Evolutionary conservation across 2,888 invertebrate genomes (phyloP).

Genomic region (Ctenicera cuprea): DNA sequence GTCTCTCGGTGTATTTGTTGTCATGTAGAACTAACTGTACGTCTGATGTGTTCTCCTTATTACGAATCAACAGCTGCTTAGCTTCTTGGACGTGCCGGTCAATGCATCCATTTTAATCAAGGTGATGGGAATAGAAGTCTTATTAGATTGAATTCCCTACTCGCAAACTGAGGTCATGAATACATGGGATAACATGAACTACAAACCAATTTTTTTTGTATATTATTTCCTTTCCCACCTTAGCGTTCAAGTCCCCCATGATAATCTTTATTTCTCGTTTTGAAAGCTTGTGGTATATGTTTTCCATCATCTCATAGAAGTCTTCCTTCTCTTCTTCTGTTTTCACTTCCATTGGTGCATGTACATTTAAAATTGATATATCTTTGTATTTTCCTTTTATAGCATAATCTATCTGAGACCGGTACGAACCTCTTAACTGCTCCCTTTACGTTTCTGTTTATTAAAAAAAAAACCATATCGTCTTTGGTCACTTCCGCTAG

Average conservation of each 20-base stretch:
- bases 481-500: background rate
- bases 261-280: background rate
- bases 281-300: background rate
- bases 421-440: background rate
- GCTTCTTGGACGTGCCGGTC: too few relatives aligned
- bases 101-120: too few relatives aligned
- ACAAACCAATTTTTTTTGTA: too few relatives aligned
- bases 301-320: background rate
- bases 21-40: too few relatives aligned
- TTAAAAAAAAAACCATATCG: background rate
- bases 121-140: too few relatives aligned
- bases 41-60: too few relatives aligned
- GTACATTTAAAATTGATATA: background rate
- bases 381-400: constrained; percentile 1
- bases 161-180: too few relatives aligned
- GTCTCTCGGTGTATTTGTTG: too few relatives aligned
- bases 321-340: background rate
- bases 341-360: background rate
- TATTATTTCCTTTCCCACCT: background rate
- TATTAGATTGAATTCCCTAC: too few relatives aligned
- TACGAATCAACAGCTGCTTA: too few relatives aligned
- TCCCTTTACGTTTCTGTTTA: constrained; percentile 2
- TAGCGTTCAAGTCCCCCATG: background rate
- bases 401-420: background rate
- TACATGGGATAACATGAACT: too few relatives aligned